Percentiles rank a stretch among this genome's conserved stretches.
Conservation (phyloP, 1,140 invertebrate genomes). For the Trachelipus rathkii region DNA sequence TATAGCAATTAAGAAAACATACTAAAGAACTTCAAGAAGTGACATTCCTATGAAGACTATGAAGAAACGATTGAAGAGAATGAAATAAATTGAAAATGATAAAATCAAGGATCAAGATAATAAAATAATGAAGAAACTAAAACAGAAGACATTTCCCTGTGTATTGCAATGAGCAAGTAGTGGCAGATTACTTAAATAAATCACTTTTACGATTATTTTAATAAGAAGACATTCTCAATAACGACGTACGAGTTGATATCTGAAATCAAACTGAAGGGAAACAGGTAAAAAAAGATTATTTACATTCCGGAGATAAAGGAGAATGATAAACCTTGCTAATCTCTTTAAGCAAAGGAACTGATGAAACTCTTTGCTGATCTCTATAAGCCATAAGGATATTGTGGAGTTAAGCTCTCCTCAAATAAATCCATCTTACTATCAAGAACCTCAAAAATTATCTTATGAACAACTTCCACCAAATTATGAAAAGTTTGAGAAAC, state of each 20-base stretch:
- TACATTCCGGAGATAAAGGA: neutral
- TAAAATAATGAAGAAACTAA: neutral
- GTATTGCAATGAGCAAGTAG: neutral
- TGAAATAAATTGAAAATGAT: too few relatives aligned
- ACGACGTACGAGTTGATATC: neutral
- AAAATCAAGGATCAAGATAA: too few relatives aligned
- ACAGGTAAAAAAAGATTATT: neutral
- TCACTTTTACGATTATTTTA: neutral
- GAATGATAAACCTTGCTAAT: neutral
- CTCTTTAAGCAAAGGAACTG: too few relatives aligned
- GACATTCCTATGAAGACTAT: neutral
- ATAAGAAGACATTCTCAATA: neutral
- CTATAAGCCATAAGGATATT: neutral
- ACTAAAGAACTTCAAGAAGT: neutral
- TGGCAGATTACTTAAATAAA: neutral
- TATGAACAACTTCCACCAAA: slow-evolving; percentile 25
- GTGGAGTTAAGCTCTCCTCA: neutral
- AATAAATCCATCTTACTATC: slow-evolving; percentile 19
- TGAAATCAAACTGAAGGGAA: neutral
- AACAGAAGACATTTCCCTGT: neutral
- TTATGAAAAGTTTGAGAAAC: slow-evolving; percentile 1
- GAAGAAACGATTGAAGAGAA: neutral
- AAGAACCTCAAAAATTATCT: slow-evolving; percentile 22
- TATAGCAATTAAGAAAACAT: neutral
- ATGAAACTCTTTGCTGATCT: neutral